phyloP scores from a whole-genome alignment of 64 coral and sea anemone genomes.

The Pachyseris speciosa region DNA sequence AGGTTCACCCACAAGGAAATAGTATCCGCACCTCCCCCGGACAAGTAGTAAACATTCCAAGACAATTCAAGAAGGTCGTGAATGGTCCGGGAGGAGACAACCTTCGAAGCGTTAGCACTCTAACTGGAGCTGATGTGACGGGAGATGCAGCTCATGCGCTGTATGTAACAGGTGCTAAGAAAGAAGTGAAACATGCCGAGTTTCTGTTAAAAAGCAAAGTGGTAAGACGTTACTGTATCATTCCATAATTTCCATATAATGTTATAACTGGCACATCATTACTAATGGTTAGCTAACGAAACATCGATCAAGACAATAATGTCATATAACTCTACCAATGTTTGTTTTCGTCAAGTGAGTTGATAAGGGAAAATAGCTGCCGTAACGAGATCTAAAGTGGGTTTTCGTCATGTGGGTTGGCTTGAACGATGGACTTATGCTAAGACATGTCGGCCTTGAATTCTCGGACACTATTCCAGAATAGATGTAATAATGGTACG shows the following conservation, averaged over 20 bases:
- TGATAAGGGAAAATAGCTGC: too few species aligned
- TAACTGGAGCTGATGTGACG: background rate
- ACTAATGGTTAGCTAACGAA: too few species aligned
- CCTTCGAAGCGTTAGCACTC: constrained; percentile 15
- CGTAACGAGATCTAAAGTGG: too few species aligned
- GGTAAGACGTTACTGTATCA: background rate
- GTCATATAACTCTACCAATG: too few species aligned
- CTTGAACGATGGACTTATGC: too few species aligned
- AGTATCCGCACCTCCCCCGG: background rate
- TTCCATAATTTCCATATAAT: background rate
- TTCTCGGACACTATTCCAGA: too few species aligned
- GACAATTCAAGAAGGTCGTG: background rate
- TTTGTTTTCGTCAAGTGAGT: too few species aligned
- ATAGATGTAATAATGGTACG: too few species aligned
- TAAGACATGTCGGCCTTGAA: too few species aligned
- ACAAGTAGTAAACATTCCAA: constrained; percentile 5
- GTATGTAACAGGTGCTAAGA: background rate
- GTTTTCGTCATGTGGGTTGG: too few species aligned
- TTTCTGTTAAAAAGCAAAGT: background rate
- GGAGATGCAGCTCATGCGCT: background rate
- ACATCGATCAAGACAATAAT: too few species aligned
- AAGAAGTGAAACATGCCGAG: background rate
- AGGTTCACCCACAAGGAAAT: background rate
- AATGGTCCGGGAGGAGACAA: constrained; percentile 22
- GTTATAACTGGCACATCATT: too few species aligned